Evolutionary conservation across 92 coral and sea anemone genomes (phyloP), one percentile per base, ranked within the genome.

Genomic region (Umimayanthus kanabou): DNA sequence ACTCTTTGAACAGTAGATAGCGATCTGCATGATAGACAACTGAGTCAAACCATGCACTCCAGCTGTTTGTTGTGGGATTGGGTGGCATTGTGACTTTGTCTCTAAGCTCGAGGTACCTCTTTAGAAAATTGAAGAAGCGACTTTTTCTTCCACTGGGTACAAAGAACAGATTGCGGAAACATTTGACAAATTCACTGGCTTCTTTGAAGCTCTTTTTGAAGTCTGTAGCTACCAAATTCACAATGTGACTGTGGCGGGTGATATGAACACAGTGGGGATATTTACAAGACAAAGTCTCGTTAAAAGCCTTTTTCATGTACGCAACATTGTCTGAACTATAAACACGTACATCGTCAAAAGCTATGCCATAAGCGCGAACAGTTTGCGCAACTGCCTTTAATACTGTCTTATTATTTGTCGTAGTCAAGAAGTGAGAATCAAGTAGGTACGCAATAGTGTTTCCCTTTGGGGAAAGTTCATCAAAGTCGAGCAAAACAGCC

Each of bases 201-300:
- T 91, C 93, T 25, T 61, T 67, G 79, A 91, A 93, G 80, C 26
- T 16, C 78, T 89, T 91, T n/a, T n/a, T n/a, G n/a, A 93, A 90
- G 66, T 93, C 96, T 26, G 78, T 23, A 40, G 93, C 94, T 57
- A 91, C 92, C 13, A 89, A 92, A 89, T 77, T 93, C 14, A 93
- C 94, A 89, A 91, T 87, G 86, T 93, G 94, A 50, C 96, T 93
- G 50, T 89, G 81, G 79, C 96, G 91, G 80, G 90, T 91, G 76
- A 91, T 91, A 74, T 93, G 92, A 25, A 89, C 85, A 40, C 89
- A 91, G 14, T 29, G 37, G 55, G 92, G 89, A 40, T 91, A 91
- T 65, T 89, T 26, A 58, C 91, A 87, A 1, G 92, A 91, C 80
- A 91, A 87, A 7, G 92, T 89, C 9, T 92, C 92, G n/a, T 64